phyloP scores from a whole-genome alignment of 2,888 invertebrate species.

The Cremastinae sp. region DNA sequence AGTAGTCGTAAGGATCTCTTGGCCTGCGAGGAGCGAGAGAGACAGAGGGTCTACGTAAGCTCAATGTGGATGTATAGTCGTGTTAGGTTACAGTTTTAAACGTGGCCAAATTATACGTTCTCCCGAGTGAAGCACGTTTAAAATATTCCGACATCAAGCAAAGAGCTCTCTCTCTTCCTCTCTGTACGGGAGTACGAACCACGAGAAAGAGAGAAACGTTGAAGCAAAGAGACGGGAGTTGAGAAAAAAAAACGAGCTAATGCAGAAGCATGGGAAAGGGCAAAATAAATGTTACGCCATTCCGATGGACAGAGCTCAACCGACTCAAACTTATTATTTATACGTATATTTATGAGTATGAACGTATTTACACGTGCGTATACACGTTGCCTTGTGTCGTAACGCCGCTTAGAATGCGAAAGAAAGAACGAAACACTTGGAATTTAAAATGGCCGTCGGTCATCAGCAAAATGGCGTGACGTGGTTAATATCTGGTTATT shows the following conservation, averaged over 20 bases:
- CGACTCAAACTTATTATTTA: slow-evolving; percentile 38
- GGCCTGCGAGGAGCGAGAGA: slow-evolving; percentile 17
- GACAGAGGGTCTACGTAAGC: slow-evolving; percentile 57
- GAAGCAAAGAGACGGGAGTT: slow-evolving; percentile 26
- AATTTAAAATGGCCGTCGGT: slow-evolving; percentile 78
- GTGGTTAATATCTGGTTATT: slow-evolving; percentile 70
- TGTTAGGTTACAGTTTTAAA: slow-evolving; percentile 79
- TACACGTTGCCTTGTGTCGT: slow-evolving; percentile 50
- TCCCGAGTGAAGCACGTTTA: slow-evolving; percentile 71
- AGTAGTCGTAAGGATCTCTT: slow-evolving; percentile 68
- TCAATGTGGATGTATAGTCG: slow-evolving; percentile 72
- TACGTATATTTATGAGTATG: slow-evolving; percentile 10
- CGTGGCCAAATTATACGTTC: slow-evolving; percentile 79
- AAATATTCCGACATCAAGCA: slow-evolving; percentile 76
- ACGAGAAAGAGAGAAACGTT: slow-evolving; percentile 15
- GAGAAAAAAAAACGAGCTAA: slow-evolving; percentile 27
- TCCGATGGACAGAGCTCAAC: slow-evolving; percentile 73
- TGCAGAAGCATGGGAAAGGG: slow-evolving; percentile 75
- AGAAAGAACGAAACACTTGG: slow-evolving; percentile 53
- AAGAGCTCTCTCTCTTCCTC: slow-evolving; percentile 21
- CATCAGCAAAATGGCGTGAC: slow-evolving; percentile 76
- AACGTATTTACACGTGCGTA: slow-evolving; percentile 18
- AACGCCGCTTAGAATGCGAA: slow-evolving; percentile 31
- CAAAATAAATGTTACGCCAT: slow-evolving; percentile 78
- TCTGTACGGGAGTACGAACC: slow-evolving; percentile 38